Evolutionary conservation across 2,888 invertebrate genomes (phyloP).

Genomic region (Habroteleia sp.): DNA sequence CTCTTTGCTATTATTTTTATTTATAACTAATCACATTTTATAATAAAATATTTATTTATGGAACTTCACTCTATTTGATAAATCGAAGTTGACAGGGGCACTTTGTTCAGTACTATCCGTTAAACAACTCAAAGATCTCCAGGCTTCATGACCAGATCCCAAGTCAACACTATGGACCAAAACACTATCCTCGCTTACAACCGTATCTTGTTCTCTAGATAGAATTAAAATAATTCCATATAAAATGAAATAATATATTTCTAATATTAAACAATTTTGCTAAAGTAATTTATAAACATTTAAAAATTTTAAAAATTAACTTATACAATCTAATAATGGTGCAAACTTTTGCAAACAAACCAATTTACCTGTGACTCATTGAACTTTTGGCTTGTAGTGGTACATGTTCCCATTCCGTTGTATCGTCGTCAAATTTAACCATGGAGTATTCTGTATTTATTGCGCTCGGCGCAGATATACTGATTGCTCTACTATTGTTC

Average conservation of each 20-base stretch:
- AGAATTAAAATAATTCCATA: not conserved
- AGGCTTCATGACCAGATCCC: slow-evolving; percentile 86
- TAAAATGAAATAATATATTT: not conserved
- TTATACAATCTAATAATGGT: too few relatives aligned
- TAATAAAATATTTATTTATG: slow-evolving; percentile 74
- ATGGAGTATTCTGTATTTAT: slow-evolving; percentile 89
- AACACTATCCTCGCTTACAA: slow-evolving; percentile 81
- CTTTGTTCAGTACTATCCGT: slow-evolving; percentile 95
- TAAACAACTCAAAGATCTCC: slow-evolving; percentile 91
- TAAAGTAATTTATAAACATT: too few relatives aligned
- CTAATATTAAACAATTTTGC: too few relatives aligned
- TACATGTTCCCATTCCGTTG: slow-evolving; percentile 80
- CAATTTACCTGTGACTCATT: slow-evolving; percentile 76
- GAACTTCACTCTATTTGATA: slow-evolving; percentile 96
- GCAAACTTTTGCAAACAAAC: too few relatives aligned
- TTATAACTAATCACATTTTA: not conserved
- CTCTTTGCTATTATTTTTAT: too few relatives aligned
- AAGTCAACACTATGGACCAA: slow-evolving; percentile 80
- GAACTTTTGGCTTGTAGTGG: slow-evolving; percentile 77
- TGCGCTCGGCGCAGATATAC: slow-evolving; percentile 93
- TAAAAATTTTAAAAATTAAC: too few relatives aligned
- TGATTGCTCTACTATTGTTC: slow-evolving; percentile 87
- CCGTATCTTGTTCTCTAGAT: slow-evolving; percentile 65
- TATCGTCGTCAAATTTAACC: slow-evolving; percentile 86
- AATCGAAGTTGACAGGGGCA: slow-evolving; percentile 94